Evolutionary conservation across 2,113 vertebrate genomes (phyloP), one percentile per base, ranked within the genome.

Genomic region (Ariopsis seemanni): DNA sequence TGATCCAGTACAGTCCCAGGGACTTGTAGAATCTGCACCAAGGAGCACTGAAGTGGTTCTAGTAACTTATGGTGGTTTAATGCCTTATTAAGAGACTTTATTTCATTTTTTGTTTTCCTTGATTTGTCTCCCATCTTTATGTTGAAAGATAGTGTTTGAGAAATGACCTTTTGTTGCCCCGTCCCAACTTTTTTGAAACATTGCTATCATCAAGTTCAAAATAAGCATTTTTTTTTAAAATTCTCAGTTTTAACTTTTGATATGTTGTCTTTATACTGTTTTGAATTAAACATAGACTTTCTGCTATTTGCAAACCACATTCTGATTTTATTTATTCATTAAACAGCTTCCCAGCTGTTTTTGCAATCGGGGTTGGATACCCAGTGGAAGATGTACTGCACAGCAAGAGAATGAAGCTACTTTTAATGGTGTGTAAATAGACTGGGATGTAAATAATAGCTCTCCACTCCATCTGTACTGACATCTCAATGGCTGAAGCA

Each of bases 401-500:
- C 17, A 79, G 27, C 60, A 55, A 71, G 63, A 10, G 42, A 74
- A 62, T 65, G 11, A 25, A 20, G 62, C 18, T 57, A 55, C 81
- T 78, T 74, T 88, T 65, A 88, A 79, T 67, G 65, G 52, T 60
- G 62, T 60, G 80, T 85, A 85, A 78, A 69, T 50, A 83, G 77
- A 87, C 50, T 82, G 79, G 83, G 4, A 58, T 79, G 84, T 83
- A 88, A 90, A 88, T 67, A 85, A 88, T 52, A 85, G 86, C 60
- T 42, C 55, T 82, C 17, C 18, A 53, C 60, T 67, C 72, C 42
- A 65, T n/a, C 60, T 74, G 53, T 63, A 48, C 55, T 75, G 83
- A 86, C 71, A 55, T 57, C 74, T 86, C 34, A 82, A 78, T 30
- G 52, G 60, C 71, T 75, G 30, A 84, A 62, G n/a, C 15, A 81